Conservation (phyloP, 2,888 invertebrate species). For the Eristalis pertinax region DNA sequence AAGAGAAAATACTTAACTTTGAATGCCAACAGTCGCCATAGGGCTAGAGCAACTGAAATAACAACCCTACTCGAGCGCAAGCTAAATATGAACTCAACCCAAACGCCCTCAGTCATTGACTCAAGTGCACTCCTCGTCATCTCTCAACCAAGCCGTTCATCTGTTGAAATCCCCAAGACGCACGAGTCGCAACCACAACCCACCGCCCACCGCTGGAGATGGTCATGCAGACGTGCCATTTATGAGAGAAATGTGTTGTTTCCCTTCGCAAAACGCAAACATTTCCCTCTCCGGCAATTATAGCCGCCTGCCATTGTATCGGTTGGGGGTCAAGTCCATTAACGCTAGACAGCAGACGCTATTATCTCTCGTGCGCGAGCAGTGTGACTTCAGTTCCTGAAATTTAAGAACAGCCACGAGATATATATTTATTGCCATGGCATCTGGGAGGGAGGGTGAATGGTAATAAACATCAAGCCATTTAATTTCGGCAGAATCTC, state of each 20-base stretch:
- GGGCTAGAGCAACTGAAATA: too few species aligned
- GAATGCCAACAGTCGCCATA: too few species aligned
- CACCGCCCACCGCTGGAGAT: too few species aligned
- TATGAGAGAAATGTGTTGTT: not conserved
- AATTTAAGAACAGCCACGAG: not conserved
- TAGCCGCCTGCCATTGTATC: conserved; percentile 3
- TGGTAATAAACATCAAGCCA: not conserved
- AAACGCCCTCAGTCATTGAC: too few species aligned
- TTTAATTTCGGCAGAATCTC: not conserved
- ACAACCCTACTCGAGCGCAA: too few species aligned
- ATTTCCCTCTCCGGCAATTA: not conserved
- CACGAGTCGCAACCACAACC: too few species aligned
- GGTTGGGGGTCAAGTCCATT: not conserved
- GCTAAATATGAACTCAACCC: too few species aligned
- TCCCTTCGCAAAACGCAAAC: not conserved
- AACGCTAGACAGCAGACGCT: conserved; percentile 25
- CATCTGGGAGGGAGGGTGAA: not conserved
- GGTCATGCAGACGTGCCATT: too few species aligned
- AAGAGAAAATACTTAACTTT: too few species aligned
- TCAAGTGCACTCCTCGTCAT: too few species aligned
- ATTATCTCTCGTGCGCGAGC: not conserved
- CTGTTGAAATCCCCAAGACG: too few species aligned
- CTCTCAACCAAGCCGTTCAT: too few species aligned
- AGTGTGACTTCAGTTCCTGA: not conserved
- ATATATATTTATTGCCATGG: not conserved